These are phyloP conservation scores for Eulithis prunata DNA, from an alignment of 2,888 invertebrate species.

Conservation along the genomic window DNA sequence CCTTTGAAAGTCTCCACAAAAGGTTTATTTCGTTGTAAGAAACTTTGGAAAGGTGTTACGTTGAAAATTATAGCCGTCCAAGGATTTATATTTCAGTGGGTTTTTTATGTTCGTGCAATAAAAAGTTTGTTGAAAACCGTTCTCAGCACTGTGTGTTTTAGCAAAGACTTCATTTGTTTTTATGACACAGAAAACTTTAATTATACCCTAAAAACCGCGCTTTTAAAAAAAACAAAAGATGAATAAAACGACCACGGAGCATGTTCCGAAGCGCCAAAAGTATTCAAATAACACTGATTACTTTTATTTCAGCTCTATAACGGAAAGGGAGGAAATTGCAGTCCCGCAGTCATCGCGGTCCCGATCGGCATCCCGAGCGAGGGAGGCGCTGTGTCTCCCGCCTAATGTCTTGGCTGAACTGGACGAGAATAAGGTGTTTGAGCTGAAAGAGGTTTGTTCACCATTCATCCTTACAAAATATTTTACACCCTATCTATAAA, in stretches of 20 bases:
- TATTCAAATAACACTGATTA: constrained; percentile 42
- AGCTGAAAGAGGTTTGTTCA: constrained; percentile 85
- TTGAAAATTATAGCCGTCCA: constrained; percentile 33
- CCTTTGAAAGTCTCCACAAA: constrained; percentile 37
- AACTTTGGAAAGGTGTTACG: constrained; percentile 46
- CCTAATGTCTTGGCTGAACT: constrained; percentile 82
- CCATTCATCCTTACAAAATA: no score
- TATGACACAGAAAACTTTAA: neutral
- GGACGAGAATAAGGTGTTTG: constrained; percentile 85
- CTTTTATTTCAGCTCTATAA: constrained; percentile 57
- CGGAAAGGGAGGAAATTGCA: constrained; percentile 59
- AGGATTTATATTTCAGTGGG: constrained; percentile 20
- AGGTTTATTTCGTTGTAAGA: constrained; percentile 47
- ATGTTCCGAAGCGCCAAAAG: constrained; percentile 25
- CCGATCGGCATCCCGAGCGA: constrained; percentile 68
- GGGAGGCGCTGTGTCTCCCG: constrained; percentile 71
- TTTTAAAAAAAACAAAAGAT: constrained; percentile 17
- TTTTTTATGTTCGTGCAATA: constrained; percentile 2
- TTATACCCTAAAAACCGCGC: neutral
- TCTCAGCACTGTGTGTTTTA: neutral
- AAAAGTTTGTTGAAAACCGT: constrained; percentile 1
- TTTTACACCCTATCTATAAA: no score
- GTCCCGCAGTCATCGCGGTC: constrained; percentile 62
- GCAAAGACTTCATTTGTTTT: no score
- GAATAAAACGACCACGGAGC: constrained; percentile 16